A percentile compares a stretch with the other conserved stretches of the same genome.
These are phyloP conservation scores for Heliothis peltigera DNA, from an alignment of 2,888 invertebrate genomes.

Conservation along the genomic window DNA sequence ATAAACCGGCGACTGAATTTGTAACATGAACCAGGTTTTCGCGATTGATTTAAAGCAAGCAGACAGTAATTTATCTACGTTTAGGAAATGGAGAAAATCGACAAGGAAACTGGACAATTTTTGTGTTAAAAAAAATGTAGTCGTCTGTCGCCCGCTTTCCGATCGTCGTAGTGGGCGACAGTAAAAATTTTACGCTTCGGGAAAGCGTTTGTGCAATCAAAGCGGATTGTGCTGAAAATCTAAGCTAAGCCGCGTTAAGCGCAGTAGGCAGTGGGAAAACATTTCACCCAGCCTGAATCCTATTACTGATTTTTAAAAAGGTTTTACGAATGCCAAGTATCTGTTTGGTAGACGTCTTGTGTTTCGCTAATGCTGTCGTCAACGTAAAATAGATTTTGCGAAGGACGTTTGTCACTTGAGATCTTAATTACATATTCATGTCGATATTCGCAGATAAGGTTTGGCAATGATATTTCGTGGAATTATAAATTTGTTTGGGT, in stretches of 20 bases:
- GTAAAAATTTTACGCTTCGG: slow-evolving; percentile 80
- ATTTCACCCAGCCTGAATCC: slow-evolving; percentile 70
- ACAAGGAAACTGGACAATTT: slow-evolving; percentile 50
- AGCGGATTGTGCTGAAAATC: slow-evolving; percentile 80
- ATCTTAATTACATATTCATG: slow-evolving; percentile 42
- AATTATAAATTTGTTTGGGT: not conserved
- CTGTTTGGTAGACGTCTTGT: slow-evolving; percentile 27
- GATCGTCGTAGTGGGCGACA: slow-evolving; percentile 69
- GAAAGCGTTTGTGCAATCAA: slow-evolving; percentile 86
- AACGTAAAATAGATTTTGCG: slow-evolving; percentile 10
- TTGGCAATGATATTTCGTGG: slow-evolving; percentile 12
- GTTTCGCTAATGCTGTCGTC: slow-evolving; percentile 16
- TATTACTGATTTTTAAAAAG: slow-evolving; percentile 73
- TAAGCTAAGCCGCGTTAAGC: slow-evolving; percentile 78
- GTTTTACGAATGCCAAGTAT: slow-evolving; percentile 54
- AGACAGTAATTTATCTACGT: slow-evolving; percentile 21
- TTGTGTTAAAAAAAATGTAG: slow-evolving; percentile 58
- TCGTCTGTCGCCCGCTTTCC: slow-evolving; percentile 62
- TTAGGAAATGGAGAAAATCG: slow-evolving; percentile 41
- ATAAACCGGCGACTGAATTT: not conserved
- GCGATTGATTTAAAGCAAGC: slow-evolving; percentile 20
- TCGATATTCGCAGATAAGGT: slow-evolving; percentile 9
- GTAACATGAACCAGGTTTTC: not conserved
- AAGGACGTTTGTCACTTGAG: slow-evolving; percentile 8
- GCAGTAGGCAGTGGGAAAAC: slow-evolving; percentile 71